A percentile compares a stretch with the other conserved stretches of the same genome.
These are phyloP conservation scores for Heterotilapia buettikoferi DNA, from an alignment of 2,113 vertebrate genomes.

Conservation along the genomic window DNA sequence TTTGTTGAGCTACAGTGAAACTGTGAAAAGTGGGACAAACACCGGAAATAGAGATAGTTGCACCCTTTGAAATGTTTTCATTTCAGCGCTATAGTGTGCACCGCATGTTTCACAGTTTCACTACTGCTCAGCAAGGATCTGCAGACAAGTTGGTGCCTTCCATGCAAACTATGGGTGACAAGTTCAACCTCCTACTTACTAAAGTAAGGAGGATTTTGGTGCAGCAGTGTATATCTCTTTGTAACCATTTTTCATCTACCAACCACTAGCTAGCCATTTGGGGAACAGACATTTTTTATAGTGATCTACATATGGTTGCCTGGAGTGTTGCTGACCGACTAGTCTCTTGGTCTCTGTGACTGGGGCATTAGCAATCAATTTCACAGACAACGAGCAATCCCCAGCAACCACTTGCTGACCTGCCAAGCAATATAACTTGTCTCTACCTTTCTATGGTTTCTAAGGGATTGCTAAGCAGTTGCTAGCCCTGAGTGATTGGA, in stretches of 20 bases:
- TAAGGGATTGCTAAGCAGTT: not conserved
- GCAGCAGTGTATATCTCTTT: not conserved
- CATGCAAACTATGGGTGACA: not conserved
- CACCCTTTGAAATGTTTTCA: not conserved
- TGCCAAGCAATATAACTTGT: not conserved
- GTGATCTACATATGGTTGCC: not conserved
- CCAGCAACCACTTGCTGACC: not conserved
- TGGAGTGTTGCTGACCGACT: rapidly evolving
- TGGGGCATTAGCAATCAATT: not conserved
- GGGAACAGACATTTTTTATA: not conserved
- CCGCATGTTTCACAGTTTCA: not conserved
- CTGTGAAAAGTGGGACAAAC: not conserved
- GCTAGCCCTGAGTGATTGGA: not conserved
- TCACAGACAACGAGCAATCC: rapidly evolving
- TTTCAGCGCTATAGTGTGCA: not conserved
- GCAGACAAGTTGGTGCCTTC: not conserved
- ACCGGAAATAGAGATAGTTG: rapidly evolving
- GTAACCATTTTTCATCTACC: not conserved
- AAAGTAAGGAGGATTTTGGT: not conserved
- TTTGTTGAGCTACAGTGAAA: not conserved
- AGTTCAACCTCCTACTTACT: not conserved
- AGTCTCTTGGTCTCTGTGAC: not conserved
- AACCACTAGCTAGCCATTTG: not conserved
- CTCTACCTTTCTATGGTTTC: not conserved
- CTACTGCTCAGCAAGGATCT: not conserved